phyloP scores from a whole-genome alignment of 2,888 invertebrate species.

The Agriopis aurantiaria region DNA sequence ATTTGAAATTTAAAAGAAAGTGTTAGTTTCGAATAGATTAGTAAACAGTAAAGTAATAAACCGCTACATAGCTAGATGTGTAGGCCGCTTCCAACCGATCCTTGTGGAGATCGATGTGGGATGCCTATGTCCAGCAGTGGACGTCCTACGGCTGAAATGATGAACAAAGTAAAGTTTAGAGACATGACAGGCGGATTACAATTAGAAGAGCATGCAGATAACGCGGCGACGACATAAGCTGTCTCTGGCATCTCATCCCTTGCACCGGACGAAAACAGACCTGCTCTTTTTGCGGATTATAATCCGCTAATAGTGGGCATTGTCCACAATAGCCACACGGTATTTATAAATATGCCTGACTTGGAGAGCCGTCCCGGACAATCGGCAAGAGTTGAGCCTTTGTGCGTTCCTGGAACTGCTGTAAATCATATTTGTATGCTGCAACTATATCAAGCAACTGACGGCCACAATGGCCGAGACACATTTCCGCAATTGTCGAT shows the following conservation, averaged over 20 bases:
- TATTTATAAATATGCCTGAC: conserved; percentile 63
- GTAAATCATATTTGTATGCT: conserved; percentile 78
- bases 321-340: conserved; percentile 76
- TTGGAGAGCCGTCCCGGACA: conserved; percentile 57
- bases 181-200: conserved; percentile 3
- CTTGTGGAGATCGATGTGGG: no score
- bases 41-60: no score
- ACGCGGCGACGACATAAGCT: conserved; percentile 3
- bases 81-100: no score
- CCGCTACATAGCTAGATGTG: no score
- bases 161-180: background rate
- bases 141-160: background rate
- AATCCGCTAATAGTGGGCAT: conserved; percentile 85
- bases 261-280: conserved; percentile 57
- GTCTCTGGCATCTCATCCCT: conserved; percentile 45
- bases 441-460: conserved; percentile 62
- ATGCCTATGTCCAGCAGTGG: no score
- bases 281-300: conserved; percentile 83
- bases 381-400: conserved; percentile 78
- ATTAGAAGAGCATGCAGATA: conserved; percentile 23
- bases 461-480: conserved; percentile 46
- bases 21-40: no score
- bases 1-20: no score
- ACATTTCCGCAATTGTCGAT: conserved; percentile 66
- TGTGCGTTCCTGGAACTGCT: conserved; percentile 67